A percentile compares a stretch with the other conserved stretches of the same genome.
Conservation (phyloP, 2,888 invertebrate species). For the Troglohyphantes excavatus region DNA sequence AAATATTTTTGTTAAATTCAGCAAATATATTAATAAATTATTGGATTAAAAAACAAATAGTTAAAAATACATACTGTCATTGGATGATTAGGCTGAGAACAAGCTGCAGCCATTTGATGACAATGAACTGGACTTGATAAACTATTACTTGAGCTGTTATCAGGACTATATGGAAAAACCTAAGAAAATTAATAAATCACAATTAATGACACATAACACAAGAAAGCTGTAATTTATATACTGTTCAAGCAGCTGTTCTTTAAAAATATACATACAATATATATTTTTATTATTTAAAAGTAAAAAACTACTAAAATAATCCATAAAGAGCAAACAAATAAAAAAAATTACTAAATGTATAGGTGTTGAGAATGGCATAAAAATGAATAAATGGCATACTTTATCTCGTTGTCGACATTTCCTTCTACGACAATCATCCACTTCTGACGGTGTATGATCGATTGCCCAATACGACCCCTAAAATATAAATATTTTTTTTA, state of each 20-base stretch:
- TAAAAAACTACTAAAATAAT: too few relatives aligned
- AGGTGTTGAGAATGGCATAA: too few relatives aligned
- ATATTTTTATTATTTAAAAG: too few relatives aligned
- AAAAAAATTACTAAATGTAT: too few relatives aligned
- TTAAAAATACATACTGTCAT: constrained; percentile 56
- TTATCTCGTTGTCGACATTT: constrained; percentile 73
- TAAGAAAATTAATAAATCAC: constrained; percentile 13
- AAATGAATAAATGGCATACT: constrained; percentile 39
- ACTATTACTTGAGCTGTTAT: constrained; percentile 74
- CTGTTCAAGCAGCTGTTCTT: too few relatives aligned
- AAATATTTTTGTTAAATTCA: too few relatives aligned
- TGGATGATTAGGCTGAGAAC: constrained; percentile 72
- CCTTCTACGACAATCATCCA: constrained; percentile 71
- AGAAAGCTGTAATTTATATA: too few relatives aligned
- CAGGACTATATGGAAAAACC: constrained; percentile 77
- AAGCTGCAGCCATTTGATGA: constrained; percentile 72
- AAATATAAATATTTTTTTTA: constrained; percentile 66
- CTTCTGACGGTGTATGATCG: constrained; percentile 82
- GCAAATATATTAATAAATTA: too few relatives aligned
- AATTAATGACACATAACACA: not conserved
- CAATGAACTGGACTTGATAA: constrained; percentile 77
- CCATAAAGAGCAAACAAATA: too few relatives aligned
- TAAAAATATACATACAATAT: too few relatives aligned
- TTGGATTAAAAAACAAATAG: not conserved
- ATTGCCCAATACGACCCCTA: constrained; percentile 84